Evolutionary conservation across 2,113 vertebrate genomes (phyloP), one percentile per base, ranked within the genome.

Genomic region (Platichthys flesus): DNA sequence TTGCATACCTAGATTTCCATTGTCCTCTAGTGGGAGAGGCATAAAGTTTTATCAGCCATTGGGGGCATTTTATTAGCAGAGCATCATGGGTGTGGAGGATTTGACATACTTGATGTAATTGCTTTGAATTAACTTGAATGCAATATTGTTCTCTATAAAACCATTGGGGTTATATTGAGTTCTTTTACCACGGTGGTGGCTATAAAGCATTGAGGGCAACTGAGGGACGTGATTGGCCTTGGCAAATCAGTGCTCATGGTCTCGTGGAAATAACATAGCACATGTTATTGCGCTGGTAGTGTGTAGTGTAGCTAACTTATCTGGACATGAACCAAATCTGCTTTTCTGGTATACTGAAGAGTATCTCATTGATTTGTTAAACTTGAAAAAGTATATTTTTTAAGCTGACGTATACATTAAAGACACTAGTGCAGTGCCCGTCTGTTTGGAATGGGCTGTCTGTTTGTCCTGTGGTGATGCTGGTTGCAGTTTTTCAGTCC

Each of bases 111-210:
- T 52, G 10, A 67, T 37, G 42, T 15, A 2, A 68, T 28, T 56
- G 3, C 28, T 37, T 67, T 61, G 3, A 52, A 42, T 58, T 4
- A 59, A 60, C 31, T 64, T 51, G 24, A n/a, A 28, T n/a, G 18
- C 47, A 47, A 6, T 26, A 26, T 51, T 28, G 24, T 35, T 71
- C 23, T 63, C 62, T 24, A 15, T 47, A 67, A 55, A 71, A 51
- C 35, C 37, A 64, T 0, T 16, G 6, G 47, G 16, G 14, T 72
- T 9, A 10, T n/a, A 51, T 18, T 18, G 47, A 51, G 47, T 4
- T 16, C 57, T 31, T 54, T 70, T 24, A 13, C 12, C 1, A 9
- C 2, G 2, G 4, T 10, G 21, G 3, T 49, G 26, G 23, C 24
- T 35, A 35, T 37, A 35, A 60, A 60, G 20, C 4, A 3, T 37